phyloP scores from a whole-genome alignment of 2,113 vertebrate species.

The Antennarius striatus region DNA sequence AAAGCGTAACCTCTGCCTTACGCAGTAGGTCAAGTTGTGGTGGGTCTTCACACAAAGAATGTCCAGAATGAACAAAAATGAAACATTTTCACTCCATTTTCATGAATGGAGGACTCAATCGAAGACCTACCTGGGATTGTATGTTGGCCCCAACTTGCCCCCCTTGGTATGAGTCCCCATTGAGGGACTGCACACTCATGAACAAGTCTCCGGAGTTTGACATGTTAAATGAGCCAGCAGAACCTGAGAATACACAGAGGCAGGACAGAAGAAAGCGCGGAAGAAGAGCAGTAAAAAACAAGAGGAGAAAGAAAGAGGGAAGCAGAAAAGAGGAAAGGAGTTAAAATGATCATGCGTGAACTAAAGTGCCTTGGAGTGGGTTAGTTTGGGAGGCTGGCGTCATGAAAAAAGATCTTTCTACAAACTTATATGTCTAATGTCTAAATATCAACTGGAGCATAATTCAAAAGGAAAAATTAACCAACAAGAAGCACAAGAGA shows the following conservation, averaged over 20 bases:
- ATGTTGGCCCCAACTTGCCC: constrained; percentile 99
- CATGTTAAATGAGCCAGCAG: constrained; percentile 99
- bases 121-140: constrained; percentile 97
- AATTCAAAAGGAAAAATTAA: constrained; percentile 40
- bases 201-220: constrained; percentile 99
- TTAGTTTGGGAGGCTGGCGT: constrained; percentile 58
- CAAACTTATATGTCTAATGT: constrained; percentile 21
- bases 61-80: constrained; percentile 33
- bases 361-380: constrained; percentile 61
- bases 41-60: constrained; percentile 2
- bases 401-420: constrained; percentile 21
- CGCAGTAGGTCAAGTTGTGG: constrained; percentile 56
- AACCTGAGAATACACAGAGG: constrained; percentile 91
- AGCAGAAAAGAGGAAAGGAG: constrained; percentile 49
- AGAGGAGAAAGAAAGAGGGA: constrained; percentile 46
- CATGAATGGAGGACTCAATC: constrained; percentile 23
- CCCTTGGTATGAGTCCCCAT: constrained; percentile 99
- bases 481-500: constrained; percentile 42
- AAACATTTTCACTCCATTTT: neutral
- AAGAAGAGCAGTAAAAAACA: constrained; percentile 40
- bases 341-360: constrained; percentile 76
- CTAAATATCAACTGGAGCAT: constrained; percentile 25
- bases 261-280: constrained; percentile 11
- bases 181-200: constrained; percentile 99
- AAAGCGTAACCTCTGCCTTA: constrained; percentile 58